Conservation (phyloP, 2,888 invertebrate genomes). For the Bombyx huttoni region DNA sequence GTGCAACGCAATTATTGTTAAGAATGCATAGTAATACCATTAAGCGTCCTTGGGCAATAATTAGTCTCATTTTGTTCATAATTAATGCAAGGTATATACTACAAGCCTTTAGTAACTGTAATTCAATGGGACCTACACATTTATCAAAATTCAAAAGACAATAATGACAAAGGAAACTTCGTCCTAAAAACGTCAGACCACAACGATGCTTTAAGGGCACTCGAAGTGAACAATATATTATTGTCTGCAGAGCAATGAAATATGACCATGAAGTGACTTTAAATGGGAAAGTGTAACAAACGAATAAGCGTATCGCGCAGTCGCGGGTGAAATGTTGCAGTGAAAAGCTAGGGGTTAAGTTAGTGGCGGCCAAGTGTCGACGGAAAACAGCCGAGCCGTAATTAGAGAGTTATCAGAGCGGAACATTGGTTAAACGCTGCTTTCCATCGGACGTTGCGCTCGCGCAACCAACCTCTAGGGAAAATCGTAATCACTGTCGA, state of each 20-base stretch:
- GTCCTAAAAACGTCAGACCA: slow-evolving; percentile 19
- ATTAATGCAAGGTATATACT: neutral
- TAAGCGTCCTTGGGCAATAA: neutral
- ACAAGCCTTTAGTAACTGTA: neutral
- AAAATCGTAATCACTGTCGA: slow-evolving; percentile 72
- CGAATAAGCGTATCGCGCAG: slow-evolving; percentile 39
- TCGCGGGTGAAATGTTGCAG: slow-evolving; percentile 52
- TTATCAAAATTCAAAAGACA: neutral
- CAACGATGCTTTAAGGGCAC: slow-evolving; percentile 11
- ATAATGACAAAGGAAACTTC: slow-evolving; percentile 17
- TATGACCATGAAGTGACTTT: slow-evolving; percentile 20
- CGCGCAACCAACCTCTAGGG: slow-evolving; percentile 62
- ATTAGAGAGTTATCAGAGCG: slow-evolving; percentile 71
- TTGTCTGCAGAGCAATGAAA: slow-evolving; percentile 9
- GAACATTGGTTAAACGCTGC: slow-evolving; percentile 70
- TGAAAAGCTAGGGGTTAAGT: slow-evolving; percentile 63
- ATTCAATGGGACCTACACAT: neutral
- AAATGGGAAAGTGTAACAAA: slow-evolving; percentile 62
- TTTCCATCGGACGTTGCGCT: slow-evolving; percentile 71
- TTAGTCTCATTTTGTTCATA: neutral
- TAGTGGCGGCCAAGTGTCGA: slow-evolving; percentile 52
- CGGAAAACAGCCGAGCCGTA: slow-evolving; percentile 61
- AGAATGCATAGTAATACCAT: neutral
- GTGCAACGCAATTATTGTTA: neutral
- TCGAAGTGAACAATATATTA: slow-evolving; percentile 26